A percentile compares a stretch with the other conserved stretches of the same genome.
phyloP scores from a whole-genome alignment of 2,797 vertebrate species.

The Monodelphis domestica region DNA sequence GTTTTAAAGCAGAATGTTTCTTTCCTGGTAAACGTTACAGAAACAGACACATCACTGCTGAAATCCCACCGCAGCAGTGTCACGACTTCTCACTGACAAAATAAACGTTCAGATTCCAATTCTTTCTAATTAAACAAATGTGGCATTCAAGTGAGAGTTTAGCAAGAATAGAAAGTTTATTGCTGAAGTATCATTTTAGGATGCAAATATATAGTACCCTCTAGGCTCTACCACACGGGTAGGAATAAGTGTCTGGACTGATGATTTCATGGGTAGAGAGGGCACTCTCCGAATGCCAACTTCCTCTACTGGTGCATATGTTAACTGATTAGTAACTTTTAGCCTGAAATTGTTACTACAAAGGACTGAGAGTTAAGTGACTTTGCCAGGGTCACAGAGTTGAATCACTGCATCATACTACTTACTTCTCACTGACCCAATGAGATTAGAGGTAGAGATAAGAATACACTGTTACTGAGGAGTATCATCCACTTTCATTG shows the following conservation, averaged over 20 bases:
- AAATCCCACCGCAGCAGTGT: not conserved
- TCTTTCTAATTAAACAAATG: conserved; percentile 19
- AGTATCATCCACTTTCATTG: not conserved
- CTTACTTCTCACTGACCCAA: not conserved
- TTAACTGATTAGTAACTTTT: not conserved
- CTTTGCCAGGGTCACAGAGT: not conserved
- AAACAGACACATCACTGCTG: not conserved
- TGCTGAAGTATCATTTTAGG: not conserved
- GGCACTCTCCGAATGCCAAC: not conserved
- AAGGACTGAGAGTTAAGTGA: not conserved
- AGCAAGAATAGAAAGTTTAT: not conserved
- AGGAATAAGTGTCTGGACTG: not conserved
- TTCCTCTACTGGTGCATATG: not conserved
- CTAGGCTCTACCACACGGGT: not conserved
- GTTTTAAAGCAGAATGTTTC: not conserved
- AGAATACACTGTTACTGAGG: not conserved
- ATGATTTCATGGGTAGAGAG: not conserved
- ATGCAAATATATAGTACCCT: not conserved
- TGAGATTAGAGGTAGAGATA: not conserved
- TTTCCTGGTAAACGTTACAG: not conserved
- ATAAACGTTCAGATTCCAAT: not conserved
- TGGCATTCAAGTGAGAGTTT: not conserved
- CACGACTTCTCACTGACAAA: not conserved
- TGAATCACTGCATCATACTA: not conserved
- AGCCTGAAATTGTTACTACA: not conserved